Base-by-base conservation (phyloP, 2,797 vertebrate genomes). In the Epinephelus coioides region DNA sequence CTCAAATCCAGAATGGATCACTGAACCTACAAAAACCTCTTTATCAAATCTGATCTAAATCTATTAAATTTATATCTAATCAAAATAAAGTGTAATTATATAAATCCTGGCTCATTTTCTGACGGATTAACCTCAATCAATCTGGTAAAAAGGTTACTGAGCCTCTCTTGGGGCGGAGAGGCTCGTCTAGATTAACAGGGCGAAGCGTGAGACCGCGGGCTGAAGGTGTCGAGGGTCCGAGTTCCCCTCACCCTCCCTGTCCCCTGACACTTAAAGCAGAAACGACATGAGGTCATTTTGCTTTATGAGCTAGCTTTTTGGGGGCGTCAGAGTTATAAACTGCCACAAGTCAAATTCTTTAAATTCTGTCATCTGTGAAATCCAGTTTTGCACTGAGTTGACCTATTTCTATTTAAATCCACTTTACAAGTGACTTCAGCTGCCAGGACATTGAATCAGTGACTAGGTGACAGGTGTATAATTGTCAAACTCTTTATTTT, bases 11-110 rank as follows among this genome's bases (percentile, higher is more conserved):
- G 25, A 25, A 61, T 17, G 49, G 59, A 69, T 84, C 77, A 21
- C 12, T 30, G 23, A 43, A 54, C 55, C 54, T 43, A 67, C 25
- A 73, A 76, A 83, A 79, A 47, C 8, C 66, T 46, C 3, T 75
- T 71, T 17, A 82, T 79, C 56, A 62, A 84, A 75, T 76, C 21
- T 15, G 55, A 76, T 68, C 30, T 74, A 56, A 73, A 82, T 71
- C 67, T 64, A 62, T 88, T 78, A 63, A n/a, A 79, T 81, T 83
- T 38, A 51, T 23, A 59, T 74, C 21, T 83, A 76, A 92, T 92
- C 70, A 83, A 61, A 72, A 54, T 82, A 5, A 89, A 84, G 69
- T 27, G 72, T 69, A 76, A 90, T 93, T 86, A 91, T 74, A 83
- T 59, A 77, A 81, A 85, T 82, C 76, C 79, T 14, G 53, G 44